Evolutionary conservation across 1,140 invertebrate species (phyloP).

Genomic region (Grapholita molesta): DNA sequence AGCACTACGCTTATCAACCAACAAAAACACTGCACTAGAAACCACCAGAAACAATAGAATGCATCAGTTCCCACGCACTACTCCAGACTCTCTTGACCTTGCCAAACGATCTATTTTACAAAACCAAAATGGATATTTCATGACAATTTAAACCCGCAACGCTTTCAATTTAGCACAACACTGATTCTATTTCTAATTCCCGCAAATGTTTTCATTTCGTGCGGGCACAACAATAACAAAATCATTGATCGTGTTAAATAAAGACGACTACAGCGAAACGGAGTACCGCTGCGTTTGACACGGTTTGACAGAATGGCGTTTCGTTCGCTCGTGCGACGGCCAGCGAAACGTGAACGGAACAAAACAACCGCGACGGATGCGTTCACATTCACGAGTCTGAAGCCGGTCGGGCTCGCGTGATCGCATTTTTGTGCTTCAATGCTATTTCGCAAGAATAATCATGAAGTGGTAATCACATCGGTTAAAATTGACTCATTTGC

Average conservation of each 20-base stretch:
- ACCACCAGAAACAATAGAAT: slow-evolving; percentile 35
- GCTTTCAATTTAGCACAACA: slow-evolving; percentile 40
- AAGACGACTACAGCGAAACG: slow-evolving; percentile 34
- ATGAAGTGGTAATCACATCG: not conserved
- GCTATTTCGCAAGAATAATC: not conserved
- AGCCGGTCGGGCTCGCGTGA: not conserved
- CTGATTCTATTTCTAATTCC: slow-evolving; percentile 28
- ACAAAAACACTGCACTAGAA: slow-evolving; percentile 42
- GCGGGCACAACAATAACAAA: slow-evolving; percentile 63
- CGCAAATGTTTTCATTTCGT: slow-evolving; percentile 33
- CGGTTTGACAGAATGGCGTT: slow-evolving; percentile 54
- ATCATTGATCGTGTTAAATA: slow-evolving; percentile 53
- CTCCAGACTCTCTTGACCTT: slow-evolving; percentile 47
- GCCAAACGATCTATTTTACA: slow-evolving; percentile 52
- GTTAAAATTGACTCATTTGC: not conserved
- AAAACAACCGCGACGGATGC: slow-evolving; percentile 4
- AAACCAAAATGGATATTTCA: slow-evolving; percentile 43
- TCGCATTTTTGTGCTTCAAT: not conserved
- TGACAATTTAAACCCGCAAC: slow-evolving; percentile 31
- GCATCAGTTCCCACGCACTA: slow-evolving; percentile 49
- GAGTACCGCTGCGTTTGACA: slow-evolving; percentile 23
- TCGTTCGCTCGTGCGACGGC: slow-evolving; percentile 2
- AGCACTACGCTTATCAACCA: slow-evolving; percentile 40
- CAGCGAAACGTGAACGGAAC: not conserved
- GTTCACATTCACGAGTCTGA: not conserved